Base-by-base conservation (phyloP, 2,888 invertebrate genomes). In the Eupithecia subumbrata region DNA sequence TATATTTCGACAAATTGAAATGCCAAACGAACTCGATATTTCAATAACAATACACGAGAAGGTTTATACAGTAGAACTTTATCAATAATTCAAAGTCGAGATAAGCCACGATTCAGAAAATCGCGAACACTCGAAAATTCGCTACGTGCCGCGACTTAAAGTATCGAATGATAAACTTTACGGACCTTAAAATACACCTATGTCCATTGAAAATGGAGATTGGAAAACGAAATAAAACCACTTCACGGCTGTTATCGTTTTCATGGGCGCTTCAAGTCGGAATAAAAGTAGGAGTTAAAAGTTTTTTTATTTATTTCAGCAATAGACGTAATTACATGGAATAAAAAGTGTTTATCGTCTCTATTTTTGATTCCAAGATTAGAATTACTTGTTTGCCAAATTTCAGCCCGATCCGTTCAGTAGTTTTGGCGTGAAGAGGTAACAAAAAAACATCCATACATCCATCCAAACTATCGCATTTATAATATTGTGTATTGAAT, bases 91-190 rank as follows among this genome's bases (percentile, higher is more conserved):
- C 80, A 82, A 77, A 78, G 64, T 69, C 56, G 56, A 82, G 87
- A 88, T 88, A 88, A 84, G 84, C 78, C 87, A 88, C 87, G 87
- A 79, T 75, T 79, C 83, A 81, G 82, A 84, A 83, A 80, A 83
- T 82, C 82, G 82, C 83, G 82, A 79, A 75, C 82, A 81, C 85
- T 84, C 81, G 80, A 81, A 81, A 76, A 80, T 82, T 76, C 77
- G 68, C 72, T 79, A 84, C 87, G 87, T 87, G 87, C 83, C 79
- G 70, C 8, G 86, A 85, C 76, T 87, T 87, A 86, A 87, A 84
- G 77, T 80, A 80, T 75, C 81, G 82, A 84, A 84, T 84, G 75
- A 74, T 81, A 75, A 86, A 83, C 80, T 85, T 82, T 76, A 72
- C 72, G 60, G 71, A 68, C 66, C 76, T 72, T 76, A 68, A 68